Evolutionary conservation across 1,140 invertebrate genomes (phyloP).

Genomic region (Caerostris darwini): DNA sequence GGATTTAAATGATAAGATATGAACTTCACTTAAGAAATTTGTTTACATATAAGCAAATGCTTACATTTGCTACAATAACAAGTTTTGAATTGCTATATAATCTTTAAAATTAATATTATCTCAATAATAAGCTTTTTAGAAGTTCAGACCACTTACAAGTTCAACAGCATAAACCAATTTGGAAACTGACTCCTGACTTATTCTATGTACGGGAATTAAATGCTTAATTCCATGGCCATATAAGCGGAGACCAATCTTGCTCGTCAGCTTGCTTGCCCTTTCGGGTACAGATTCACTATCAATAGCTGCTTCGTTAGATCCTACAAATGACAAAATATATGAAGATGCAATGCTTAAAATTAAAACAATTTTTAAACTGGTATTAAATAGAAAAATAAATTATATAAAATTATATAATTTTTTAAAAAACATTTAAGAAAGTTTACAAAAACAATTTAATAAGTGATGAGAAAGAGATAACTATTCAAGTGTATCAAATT

Average conservation of each 20-base stretch:
- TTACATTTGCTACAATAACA: too few relatives aligned
- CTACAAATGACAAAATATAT: neutral
- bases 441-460: neutral
- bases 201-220: constrained; percentile 33
- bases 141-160: constrained; percentile 30
- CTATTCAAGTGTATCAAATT: too few relatives aligned
- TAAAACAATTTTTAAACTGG: neutral
- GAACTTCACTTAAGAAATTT: too few relatives aligned
- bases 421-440: neutral
- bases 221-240: constrained; percentile 72
- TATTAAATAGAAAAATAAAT: neutral
- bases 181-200: constrained; percentile 62
- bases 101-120: too few relatives aligned
- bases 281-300: constrained; percentile 45
- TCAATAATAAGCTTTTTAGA: too few relatives aligned
- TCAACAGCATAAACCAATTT: constrained; percentile 64
- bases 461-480: too few relatives aligned
- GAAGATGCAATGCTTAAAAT: neutral
- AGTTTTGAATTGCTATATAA: too few relatives aligned
- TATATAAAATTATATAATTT: neutral
- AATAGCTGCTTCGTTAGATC: constrained; percentile 20
- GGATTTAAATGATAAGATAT: too few relatives aligned
- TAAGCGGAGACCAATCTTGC: constrained; percentile 63
- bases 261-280: constrained; percentile 55
- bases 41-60: too few relatives aligned